Conservation (phyloP, 2,113 vertebrate species). For the Crotalus viridis region DNA sequence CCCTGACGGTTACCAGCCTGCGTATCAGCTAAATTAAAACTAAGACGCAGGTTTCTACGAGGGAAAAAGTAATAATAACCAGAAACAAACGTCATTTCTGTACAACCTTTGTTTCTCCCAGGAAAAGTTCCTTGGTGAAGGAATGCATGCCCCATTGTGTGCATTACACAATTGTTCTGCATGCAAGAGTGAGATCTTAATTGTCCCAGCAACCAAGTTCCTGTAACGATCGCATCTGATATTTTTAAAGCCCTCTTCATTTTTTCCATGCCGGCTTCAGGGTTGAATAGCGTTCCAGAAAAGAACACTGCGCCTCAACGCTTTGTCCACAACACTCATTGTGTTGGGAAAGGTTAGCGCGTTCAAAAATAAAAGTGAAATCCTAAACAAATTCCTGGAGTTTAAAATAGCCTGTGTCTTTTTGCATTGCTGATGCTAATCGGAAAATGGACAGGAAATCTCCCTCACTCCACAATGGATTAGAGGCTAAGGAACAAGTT, state of each 20-base stretch:
- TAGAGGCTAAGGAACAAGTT: conserved; percentile 27
- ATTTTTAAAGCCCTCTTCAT: conserved; percentile 58
- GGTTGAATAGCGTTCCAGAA: conserved; percentile 52
- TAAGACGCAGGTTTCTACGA: neutral
- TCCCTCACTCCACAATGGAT: conserved; percentile 19
- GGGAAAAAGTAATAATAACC: neutral
- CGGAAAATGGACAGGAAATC: conserved; percentile 47
- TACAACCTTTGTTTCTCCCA: rapidly evolving
- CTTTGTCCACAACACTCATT: conserved; percentile 46
- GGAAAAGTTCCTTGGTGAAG: rapidly evolving
- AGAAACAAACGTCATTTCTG: conserved; percentile 9
- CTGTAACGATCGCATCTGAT: conserved; percentile 40
- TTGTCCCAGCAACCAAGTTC: conserved; percentile 44
- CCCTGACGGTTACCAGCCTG: neutral
- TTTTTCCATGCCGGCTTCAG: conserved; percentile 10
- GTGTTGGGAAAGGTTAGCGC: conserved; percentile 66
- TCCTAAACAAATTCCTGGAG: conserved; percentile 59
- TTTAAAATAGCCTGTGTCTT: conserved; percentile 45
- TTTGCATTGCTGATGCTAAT: conserved; percentile 49
- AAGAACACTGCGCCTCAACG: neutral
- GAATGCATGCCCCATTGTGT: rapidly evolving
- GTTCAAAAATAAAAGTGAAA: conserved; percentile 66
- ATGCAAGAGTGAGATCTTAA: conserved; percentile 17
- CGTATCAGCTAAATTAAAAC: neutral
- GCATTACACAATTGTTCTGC: neutral